Conservation (phyloP, 2,888 invertebrate genomes). For the Holacanthella duospinosa region DNA sequence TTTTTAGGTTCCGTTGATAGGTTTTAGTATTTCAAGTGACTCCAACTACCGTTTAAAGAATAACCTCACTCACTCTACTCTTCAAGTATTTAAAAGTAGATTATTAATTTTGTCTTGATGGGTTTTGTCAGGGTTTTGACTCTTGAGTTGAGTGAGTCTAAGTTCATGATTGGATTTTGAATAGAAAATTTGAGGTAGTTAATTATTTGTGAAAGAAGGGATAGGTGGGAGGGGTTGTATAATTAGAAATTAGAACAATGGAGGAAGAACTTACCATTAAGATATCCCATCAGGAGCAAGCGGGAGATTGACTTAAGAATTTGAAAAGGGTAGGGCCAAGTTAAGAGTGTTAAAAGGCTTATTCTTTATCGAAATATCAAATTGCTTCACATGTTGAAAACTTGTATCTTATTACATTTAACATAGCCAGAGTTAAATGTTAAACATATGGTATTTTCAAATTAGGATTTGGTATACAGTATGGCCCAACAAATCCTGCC, state of each 20-base stretch:
- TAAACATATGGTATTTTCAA: no score
- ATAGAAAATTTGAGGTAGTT: neutral
- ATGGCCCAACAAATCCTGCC: no score
- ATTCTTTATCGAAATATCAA: no score
- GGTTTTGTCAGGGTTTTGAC: neutral
- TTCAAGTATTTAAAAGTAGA: no score
- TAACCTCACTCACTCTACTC: neutral
- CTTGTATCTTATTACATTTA: no score
- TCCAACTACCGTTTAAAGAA: neutral
- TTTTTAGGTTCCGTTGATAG: neutral
- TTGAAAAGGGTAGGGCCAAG: neutral
- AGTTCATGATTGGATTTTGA: neutral
- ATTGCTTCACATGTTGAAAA: no score
- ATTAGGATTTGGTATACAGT: neutral
- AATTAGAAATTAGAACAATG: constrained; percentile 2
- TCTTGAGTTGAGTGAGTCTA: neutral
- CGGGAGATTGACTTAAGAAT: neutral
- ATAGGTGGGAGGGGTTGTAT: neutral
- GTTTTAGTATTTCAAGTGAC: neutral
- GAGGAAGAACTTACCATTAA: constrained; percentile 1
- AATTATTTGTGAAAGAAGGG: neutral
- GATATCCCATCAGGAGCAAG: neutral
- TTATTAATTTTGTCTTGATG: neutral
- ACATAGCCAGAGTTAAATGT: no score
- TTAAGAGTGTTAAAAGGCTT: no score